Conservation (phyloP, 2,113 vertebrate genomes). For the rat (Rattus norvegicus) region DNA sequence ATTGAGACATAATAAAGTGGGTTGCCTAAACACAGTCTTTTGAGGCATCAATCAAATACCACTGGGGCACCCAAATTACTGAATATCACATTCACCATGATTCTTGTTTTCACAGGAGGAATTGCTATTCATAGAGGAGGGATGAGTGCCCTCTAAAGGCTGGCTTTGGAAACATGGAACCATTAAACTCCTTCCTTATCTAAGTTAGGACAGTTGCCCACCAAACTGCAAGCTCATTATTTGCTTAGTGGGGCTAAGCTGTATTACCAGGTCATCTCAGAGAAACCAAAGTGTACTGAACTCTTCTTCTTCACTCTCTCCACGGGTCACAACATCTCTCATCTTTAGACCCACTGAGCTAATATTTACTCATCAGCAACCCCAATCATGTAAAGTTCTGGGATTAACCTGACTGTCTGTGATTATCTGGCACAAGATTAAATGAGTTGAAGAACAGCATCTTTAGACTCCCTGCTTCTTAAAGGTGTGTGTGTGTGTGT, state of each 20-base stretch:
- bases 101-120: background rate
- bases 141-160: background rate
- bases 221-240: background rate
- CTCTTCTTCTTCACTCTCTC: background rate
- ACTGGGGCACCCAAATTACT: background rate
- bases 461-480: background rate
- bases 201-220: background rate
- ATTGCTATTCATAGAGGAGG: background rate
- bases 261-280: background rate
- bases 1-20: background rate
- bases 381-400: background rate
- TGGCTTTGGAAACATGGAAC: background rate
- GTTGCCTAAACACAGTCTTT: background rate
- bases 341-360: background rate
- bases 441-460: background rate
- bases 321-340: background rate
- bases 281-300: background rate
- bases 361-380: background rate
- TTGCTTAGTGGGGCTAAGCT: background rate
- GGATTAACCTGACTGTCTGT: background rate
- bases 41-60: background rate
- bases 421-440: background rate
- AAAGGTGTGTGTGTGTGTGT: background rate
- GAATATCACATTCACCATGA: background rate
- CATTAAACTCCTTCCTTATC: background rate